A percentile compares a stretch with the other conserved stretches of the same genome.
Conservation (phyloP, 2,888 invertebrate genomes). For the Escarpia spicata region DNA sequence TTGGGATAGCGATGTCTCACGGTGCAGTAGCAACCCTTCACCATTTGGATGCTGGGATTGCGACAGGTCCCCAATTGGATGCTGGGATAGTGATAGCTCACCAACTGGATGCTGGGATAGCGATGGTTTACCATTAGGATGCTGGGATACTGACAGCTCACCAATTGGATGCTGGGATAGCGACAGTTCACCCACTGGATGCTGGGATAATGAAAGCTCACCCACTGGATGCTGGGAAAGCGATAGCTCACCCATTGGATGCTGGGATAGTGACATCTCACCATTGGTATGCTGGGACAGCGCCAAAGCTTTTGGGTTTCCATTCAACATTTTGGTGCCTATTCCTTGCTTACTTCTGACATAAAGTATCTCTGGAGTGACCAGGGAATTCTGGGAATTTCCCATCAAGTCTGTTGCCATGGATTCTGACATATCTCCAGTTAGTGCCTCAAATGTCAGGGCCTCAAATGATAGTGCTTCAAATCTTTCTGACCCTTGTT, state of each 20-base stretch:
- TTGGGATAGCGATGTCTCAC: background rate
- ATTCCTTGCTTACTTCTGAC: background rate
- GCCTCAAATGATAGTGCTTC: background rate
- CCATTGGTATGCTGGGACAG: background rate
- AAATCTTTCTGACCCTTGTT: background rate
- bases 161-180: background rate
- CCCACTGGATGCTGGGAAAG: background rate
- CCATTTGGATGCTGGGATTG: background rate
- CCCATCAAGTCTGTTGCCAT: background rate
- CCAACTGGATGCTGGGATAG: slow-evolving; percentile 6
- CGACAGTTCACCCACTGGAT: background rate
- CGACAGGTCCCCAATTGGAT: background rate
- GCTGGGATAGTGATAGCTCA: background rate
- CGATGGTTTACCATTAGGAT: background rate
- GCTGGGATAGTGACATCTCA: background rate
- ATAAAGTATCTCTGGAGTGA: background rate
- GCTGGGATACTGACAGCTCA: background rate
- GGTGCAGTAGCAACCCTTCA: background rate
- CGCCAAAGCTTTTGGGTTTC: background rate
- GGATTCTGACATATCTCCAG: background rate
- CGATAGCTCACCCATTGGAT: background rate
- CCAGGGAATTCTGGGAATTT: background rate
- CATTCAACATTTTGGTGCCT: background rate
- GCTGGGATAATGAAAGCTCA: background rate
- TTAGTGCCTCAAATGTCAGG: background rate